Evolutionary conservation across 2,113 vertebrate genomes (phyloP).

Genomic region (Chinchilla lanigera): DNA sequence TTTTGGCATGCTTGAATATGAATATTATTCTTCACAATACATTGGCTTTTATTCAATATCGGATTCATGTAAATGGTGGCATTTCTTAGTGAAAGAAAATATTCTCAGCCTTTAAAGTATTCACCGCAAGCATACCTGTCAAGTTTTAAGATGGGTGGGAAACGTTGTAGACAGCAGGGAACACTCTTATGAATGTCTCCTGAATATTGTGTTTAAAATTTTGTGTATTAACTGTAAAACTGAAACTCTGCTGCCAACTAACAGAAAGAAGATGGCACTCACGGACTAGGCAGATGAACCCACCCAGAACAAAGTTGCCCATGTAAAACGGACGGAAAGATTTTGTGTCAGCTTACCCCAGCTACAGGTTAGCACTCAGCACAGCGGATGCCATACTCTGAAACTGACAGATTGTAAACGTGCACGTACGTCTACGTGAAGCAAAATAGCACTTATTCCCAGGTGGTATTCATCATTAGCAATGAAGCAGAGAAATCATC

Average conservation of each 20-base stretch:
- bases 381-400: not conserved
- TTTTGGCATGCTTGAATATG: not conserved
- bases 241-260: not conserved
- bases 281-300: not conserved
- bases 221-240: conserved; percentile 40
- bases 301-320: not conserved
- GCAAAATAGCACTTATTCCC: not conserved
- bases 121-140: conserved; percentile 18
- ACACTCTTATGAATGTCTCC: conserved; percentile 2
- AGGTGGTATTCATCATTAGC: not conserved
- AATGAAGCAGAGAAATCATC: not conserved
- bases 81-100: conserved; percentile 37
- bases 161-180: conserved; percentile 40
- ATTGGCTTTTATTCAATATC: conserved; percentile 40
- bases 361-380: not conserved
- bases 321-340: not conserved
- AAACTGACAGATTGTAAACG: not conserved
- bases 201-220: conserved; percentile 59
- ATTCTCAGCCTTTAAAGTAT: not conserved
- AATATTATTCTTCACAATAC: not conserved
- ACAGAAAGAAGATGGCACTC: not conserved
- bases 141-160: conserved; percentile 44
- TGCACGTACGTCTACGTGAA: not conserved
- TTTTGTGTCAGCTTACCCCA: not conserved
- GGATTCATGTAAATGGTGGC: not conserved